Base-by-base conservation (phyloP, 2,888 invertebrate species). In the Papilio protenor region DNA sequence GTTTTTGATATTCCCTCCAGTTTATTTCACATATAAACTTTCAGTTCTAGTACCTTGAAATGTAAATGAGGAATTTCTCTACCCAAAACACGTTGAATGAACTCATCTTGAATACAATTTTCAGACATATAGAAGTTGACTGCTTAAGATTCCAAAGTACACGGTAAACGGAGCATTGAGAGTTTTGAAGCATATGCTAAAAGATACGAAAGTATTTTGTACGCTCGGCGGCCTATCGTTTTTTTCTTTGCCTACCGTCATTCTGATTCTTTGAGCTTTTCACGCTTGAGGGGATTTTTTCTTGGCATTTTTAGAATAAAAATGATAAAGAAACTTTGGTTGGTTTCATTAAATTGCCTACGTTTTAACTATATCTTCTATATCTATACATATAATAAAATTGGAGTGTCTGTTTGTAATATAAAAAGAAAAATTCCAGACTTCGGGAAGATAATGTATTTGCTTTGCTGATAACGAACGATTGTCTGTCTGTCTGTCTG, bases 51-150 rank as follows among this genome's bases (percentile, higher is more conserved):
- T 8, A 14, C 5, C 14, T 27, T 23, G 27, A 72, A 72, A 72
- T 27, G 18, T 33, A 55, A 55, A 55, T 72, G 18, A 33, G 18
- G n/a, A 55, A 21, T 72, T 33, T 11, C 1, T 8, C 1, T 14
- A 64, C 8, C n/a, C 64, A 45, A 61, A 47, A 73, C 16, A 23
- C 16, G 57, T 57, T 23, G 45, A 61, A 73, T 59, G 10, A 6
- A 61, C 45, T 73, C 45, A 23, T 18, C 21, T 16, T 61, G 61
- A 73, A 47, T 61, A 73, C 66, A 47, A 61, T 73, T 61, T 73
- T 59, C 73, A 47, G 23, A 45, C 47, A 61, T 61, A 47, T 61
- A 16, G 23, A 47, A 61, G 16, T 47, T 23, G 40, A 61, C n/a
- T 59, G 21, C 73, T 74, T 45, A 49, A 49, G 61, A 61, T 61